Conservation (phyloP, 2,113 vertebrate species). For the Peromyscus maniculatus region DNA sequence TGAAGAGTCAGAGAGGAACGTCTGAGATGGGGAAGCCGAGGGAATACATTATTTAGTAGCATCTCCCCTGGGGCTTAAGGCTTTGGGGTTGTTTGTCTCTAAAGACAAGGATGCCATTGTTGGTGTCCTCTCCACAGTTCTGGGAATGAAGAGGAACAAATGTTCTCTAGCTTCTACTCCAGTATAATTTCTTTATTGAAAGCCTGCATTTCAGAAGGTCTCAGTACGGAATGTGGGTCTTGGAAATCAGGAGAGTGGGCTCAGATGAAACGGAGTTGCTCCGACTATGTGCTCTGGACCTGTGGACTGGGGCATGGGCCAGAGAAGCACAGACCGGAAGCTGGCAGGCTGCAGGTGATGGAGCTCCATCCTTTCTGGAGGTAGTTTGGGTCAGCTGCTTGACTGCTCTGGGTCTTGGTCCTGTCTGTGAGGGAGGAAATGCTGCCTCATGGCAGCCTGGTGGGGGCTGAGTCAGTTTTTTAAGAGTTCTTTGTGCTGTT, state of each 20-base stretch:
- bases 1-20: slow-evolving; percentile 46
- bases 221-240: slow-evolving; percentile 52
- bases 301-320: accelerated
- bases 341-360: not conserved
- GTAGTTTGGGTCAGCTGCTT: not conserved
- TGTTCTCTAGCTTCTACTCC: slow-evolving; percentile 46
- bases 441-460: not conserved
- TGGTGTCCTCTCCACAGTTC: slow-evolving; percentile 53
- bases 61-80: slow-evolving; percentile 66
- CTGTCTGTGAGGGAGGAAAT: not conserved
- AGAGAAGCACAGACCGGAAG: not conserved
- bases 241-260: slow-evolving; percentile 28
- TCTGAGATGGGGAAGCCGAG: slow-evolving; percentile 68
- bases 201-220: slow-evolving; percentile 55
- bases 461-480: not conserved
- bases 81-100: slow-evolving; percentile 68
- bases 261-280: not conserved
- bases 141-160: slow-evolving; percentile 60
- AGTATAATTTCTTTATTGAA: slow-evolving; percentile 68
- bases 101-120: slow-evolving; percentile 64
- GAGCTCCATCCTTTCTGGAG: not conserved
- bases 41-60: slow-evolving; percentile 28
- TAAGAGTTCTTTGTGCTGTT: not conserved
- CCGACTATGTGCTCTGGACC: not conserved
- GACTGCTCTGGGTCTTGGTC: slow-evolving; percentile 8